Percentiles rank a stretch among this genome's conserved stretches.
Conservation (phyloP, 2,888 invertebrate genomes). For the Anaspis maculata region DNA sequence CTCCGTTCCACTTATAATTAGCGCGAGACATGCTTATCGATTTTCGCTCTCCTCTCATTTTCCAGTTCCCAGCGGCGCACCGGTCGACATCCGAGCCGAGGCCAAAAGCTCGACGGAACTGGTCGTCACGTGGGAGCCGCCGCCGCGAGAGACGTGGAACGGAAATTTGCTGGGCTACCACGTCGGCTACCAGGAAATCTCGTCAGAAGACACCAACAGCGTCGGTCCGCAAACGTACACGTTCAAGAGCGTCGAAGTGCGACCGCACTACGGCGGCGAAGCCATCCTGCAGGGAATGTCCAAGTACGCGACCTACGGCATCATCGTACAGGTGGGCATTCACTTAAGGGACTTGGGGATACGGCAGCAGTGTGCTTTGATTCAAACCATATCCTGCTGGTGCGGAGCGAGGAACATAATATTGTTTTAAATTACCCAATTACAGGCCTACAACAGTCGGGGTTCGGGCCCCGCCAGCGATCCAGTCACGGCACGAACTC, state of each 20-base stretch:
- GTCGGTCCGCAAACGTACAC: slow-evolving; percentile 49
- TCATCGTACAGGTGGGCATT: slow-evolving; percentile 61
- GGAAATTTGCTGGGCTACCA: slow-evolving; percentile 82
- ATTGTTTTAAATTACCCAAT: too few relatives aligned
- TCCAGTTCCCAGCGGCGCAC: slow-evolving; percentile 70
- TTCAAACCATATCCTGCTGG: too few relatives aligned
- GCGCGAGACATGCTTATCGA: too few relatives aligned
- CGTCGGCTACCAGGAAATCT: slow-evolving; percentile 71
- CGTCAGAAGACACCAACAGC: slow-evolving; percentile 25
- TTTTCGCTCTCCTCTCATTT: too few relatives aligned
- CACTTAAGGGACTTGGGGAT: too few relatives aligned
- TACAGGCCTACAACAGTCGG: slow-evolving; percentile 78
- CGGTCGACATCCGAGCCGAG: slow-evolving; percentile 72
- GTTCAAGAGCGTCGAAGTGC: slow-evolving; percentile 67
- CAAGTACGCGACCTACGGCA: slow-evolving; percentile 72
- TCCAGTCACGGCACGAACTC: slow-evolving; percentile 68
- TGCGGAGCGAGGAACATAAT: too few relatives aligned
- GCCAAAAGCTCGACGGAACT: slow-evolving; percentile 79
- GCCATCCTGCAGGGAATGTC: slow-evolving; percentile 61
- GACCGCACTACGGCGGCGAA: slow-evolving; percentile 64
- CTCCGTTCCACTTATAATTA: too few relatives aligned
- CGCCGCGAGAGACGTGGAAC: slow-evolving; percentile 78
- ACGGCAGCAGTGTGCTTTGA: too few relatives aligned
- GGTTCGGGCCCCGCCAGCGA: slow-evolving; percentile 80
- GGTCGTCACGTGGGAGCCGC: slow-evolving; percentile 80